These are phyloP conservation scores for Schizaphis graminum DNA, from an alignment of 2,888 invertebrate genomes.

Conservation along the genomic window DNA sequence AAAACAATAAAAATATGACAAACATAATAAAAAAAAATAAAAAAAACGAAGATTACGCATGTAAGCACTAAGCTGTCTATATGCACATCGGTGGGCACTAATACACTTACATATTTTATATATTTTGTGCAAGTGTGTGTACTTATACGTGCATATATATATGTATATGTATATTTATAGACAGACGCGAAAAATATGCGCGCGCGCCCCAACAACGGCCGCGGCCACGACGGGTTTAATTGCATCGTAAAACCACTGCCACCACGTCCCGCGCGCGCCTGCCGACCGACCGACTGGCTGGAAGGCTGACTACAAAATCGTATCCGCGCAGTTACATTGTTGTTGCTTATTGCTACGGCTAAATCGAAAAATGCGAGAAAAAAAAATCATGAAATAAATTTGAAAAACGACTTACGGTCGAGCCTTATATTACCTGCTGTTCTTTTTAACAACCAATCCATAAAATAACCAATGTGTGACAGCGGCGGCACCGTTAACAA, in stretches of 20 bases:
- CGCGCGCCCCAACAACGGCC: conserved; percentile 51
- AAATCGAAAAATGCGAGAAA: conserved; percentile 49
- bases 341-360: conserved; percentile 44
- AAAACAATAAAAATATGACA: conserved; percentile 41
- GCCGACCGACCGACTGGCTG: conserved; percentile 46
- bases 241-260: conserved; percentile 62
- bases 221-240: conserved; percentile 60
- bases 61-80: conserved; percentile 45
- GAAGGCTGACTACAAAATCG: conserved; percentile 61
- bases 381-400: conserved; percentile 52
- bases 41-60: conserved; percentile 42
- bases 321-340: conserved; percentile 59
- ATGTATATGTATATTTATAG: conserved; percentile 49
- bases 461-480: conserved; percentile 57
- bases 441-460: conserved; percentile 56
- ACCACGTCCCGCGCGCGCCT: conserved; percentile 26
- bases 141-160: neutral
- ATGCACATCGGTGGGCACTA: neutral
- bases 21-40: conserved; percentile 21
- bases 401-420: conserved; percentile 58
- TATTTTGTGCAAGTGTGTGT: neutral
- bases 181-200: conserved; percentile 54
- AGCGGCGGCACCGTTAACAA: conserved; percentile 40
- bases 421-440: conserved; percentile 51
- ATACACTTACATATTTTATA: neutral